phyloP scores from a whole-genome alignment of 2,113 vertebrate species.

The Catharus bicknelli region DNA sequence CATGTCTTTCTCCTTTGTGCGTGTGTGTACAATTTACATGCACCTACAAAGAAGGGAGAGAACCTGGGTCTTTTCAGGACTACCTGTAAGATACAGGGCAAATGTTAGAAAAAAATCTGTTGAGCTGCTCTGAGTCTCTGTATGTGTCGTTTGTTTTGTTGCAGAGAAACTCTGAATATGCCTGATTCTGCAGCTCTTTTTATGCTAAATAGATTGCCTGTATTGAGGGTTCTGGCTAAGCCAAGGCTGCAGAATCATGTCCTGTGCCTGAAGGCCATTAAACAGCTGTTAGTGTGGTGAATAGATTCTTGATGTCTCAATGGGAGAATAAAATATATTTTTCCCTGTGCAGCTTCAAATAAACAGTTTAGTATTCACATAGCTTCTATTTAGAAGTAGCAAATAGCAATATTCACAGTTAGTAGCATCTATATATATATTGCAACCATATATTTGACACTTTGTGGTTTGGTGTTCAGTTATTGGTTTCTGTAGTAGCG shows the following conservation, averaged over 20 bases:
- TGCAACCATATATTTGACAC: constrained; percentile 31
- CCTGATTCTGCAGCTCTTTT: constrained; percentile 13
- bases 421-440: constrained; percentile 54
- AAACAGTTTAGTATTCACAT: constrained; percentile 49
- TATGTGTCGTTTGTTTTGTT: neutral
- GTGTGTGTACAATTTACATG: neutral
- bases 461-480: constrained; percentile 58
- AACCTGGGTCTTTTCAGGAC: neutral
- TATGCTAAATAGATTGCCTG: neutral
- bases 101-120: neutral
- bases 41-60: neutral
- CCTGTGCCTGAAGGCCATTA: constrained; percentile 47
- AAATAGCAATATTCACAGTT: constrained; percentile 55
- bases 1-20: neutral
- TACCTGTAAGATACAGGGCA: neutral
- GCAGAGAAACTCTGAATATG: neutral
- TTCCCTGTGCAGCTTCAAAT: constrained; percentile 11
- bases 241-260: constrained; percentile 1
- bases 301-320: constrained; percentile 54
- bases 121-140: neutral
- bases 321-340: constrained; percentile 47
- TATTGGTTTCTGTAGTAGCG: constrained; percentile 50
- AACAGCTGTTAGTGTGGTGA: constrained; percentile 53
- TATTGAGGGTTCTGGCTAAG: constrained; percentile 8
- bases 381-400: constrained; percentile 58